Evolutionary conservation across 2,113 vertebrate species (phyloP).

Genomic region (Laterallus jamaicensis): DNA sequence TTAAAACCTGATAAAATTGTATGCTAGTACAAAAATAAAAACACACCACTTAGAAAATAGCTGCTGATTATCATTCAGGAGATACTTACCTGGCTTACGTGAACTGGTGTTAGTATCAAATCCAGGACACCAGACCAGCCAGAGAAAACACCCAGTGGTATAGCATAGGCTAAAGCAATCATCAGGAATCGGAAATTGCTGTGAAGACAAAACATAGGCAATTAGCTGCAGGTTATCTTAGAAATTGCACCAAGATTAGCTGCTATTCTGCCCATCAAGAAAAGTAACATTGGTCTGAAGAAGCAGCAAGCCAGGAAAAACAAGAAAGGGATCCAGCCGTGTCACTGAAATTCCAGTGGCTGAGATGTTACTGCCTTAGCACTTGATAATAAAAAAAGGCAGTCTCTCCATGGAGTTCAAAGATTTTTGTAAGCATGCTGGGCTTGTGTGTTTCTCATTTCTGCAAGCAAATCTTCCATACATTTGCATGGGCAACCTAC

Average conservation of each 20-base stretch:
- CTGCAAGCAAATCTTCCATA: not conserved
- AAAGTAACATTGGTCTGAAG: not conserved
- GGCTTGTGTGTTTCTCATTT: not conserved
- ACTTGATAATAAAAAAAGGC: not conserved
- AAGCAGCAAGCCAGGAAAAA: not conserved
- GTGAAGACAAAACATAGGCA: conserved; percentile 27
- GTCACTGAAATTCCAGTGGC: not conserved
- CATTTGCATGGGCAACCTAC: not conserved
- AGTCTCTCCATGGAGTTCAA: not conserved
- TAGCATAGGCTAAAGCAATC: conserved; percentile 93
- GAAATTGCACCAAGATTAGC: not conserved
- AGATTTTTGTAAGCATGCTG: not conserved
- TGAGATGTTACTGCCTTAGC: not conserved
- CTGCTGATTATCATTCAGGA: conserved; percentile 2
- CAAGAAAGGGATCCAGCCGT: not conserved
- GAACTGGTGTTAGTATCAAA: conserved; percentile 91
- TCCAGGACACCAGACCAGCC: conserved; percentile 96
- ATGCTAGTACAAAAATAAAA: conserved; percentile 2
- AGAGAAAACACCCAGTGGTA: conserved; percentile 92
- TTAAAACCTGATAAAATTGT: not conserved
- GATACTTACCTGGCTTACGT: conserved; percentile 90
- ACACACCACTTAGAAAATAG: not conserved
- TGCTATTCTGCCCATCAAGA: not conserved
- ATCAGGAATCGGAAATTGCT: conserved; percentile 96
- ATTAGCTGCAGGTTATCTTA: not conserved